Evolutionary conservation across 2,888 invertebrate species (phyloP), one percentile per base, ranked within the genome.

Genomic region (Coleophora flavipennella): DNA sequence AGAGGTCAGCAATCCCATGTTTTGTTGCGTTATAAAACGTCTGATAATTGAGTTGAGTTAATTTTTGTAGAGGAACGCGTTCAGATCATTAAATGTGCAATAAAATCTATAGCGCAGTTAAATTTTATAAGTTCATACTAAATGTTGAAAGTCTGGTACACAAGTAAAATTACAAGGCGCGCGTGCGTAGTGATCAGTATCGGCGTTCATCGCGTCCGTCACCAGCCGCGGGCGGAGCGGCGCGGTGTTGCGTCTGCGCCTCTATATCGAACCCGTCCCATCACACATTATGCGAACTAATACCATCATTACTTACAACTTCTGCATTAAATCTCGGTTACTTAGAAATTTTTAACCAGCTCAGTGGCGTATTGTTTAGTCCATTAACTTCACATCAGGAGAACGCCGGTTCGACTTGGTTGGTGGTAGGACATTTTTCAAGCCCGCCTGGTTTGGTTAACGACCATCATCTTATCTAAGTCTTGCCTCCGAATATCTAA

Each of bases 1-100:
- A 70, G 76, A 76, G 81, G 77, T 80, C 80, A 80, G 58, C 63
- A 70, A 68, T 65, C 60, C 65, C 60, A 72, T 62, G 59, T 59
- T 58, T 59, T 53, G 55, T 59, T 66, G 58, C 59, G 58, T 55
- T 55, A 53, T 59, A 59, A 62, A 61, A 52, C 10, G 51, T 59
- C 51, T 57, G 51, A 53, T 65, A 67, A 64, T 67, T 68, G 63
- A 53, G 53, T 33, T 33, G 33, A 40, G 33, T 40, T 37, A 20
- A 20, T 20, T 20, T 20, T 20, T 20, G 20, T 20, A 4, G 20
- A 20, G 20, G 3, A 20, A 20, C 20, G 6, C 3, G 6, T 20
- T 20, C 20, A 20, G 20, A 20, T 12, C 8, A 8, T 28, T 4
- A 28, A 28, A 25, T 31, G 36, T 11, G 31, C 14, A 31, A 31